These are phyloP conservation scores for Oxycera nigricornis DNA, from an alignment of 2,888 invertebrate species.

Conservation along the genomic window DNA sequence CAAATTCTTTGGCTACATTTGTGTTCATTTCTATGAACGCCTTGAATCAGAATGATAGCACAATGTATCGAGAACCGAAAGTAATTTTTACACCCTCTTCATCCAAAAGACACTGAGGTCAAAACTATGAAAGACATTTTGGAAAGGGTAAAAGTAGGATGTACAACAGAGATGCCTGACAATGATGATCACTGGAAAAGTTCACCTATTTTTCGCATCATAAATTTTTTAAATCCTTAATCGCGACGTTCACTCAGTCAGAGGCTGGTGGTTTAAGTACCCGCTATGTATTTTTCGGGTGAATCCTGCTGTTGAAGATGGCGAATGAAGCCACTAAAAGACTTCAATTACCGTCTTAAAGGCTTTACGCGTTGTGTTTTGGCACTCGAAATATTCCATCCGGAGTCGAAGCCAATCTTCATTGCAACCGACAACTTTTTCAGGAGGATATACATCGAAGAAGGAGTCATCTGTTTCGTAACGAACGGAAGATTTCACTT, in stretches of 20 bases:
- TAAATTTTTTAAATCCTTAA: conserved; percentile 46
- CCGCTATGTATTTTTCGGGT: conserved; percentile 4
- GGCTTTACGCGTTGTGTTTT: conserved; percentile 42
- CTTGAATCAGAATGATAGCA: background rate
- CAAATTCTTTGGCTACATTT: conserved; percentile 35
- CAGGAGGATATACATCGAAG: background rate
- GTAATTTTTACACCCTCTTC: background rate
- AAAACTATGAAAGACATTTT: background rate
- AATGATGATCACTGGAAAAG: conserved; percentile 42
- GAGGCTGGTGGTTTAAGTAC: background rate
- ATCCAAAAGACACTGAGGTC: background rate
- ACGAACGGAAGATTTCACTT: conserved; percentile 9
- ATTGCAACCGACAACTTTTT: background rate
- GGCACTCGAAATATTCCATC: conserved; percentile 22
- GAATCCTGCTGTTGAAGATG: background rate
- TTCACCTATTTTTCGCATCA: conserved; percentile 47
- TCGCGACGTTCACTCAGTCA: conserved; percentile 27
- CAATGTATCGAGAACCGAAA: conserved; percentile 19
- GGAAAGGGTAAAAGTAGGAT: background rate
- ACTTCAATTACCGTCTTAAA: conserved; percentile 45
- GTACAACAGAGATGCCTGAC: background rate
- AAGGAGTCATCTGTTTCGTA: conserved; percentile 8
- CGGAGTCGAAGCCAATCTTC: conserved; percentile 5
- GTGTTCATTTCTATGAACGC: background rate
- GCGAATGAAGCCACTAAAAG: conserved; percentile 27